Percentiles rank a stretch among this genome's conserved stretches.
Conservation (phyloP, 2,888 invertebrate species). For the Erynnis tages region DNA sequence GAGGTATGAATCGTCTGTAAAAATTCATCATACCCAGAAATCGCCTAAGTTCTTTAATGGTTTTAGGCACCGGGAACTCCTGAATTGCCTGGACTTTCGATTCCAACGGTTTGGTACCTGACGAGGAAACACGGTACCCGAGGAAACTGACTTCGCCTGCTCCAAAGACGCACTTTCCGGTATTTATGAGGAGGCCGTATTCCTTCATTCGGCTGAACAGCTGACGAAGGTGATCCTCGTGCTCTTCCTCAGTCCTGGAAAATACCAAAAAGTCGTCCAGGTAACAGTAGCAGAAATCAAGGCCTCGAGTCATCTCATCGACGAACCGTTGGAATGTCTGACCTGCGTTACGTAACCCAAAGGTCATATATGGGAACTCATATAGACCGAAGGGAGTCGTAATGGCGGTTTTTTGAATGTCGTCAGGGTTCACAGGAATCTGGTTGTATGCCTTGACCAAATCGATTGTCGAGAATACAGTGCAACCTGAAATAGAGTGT, state of each 20-base stretch:
- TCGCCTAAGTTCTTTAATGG: conserved; percentile 15
- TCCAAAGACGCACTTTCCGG: not conserved
- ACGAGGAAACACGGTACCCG: not conserved
- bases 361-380: not conserved
- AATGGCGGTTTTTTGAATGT: conserved; percentile 45
- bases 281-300: not conserved
- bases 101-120: not conserved
- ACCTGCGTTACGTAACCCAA: not conserved
- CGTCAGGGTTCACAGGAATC: conserved; percentile 27
- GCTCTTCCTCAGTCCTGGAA: not conserved
- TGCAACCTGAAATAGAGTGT: conserved; percentile 16
- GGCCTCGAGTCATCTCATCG: not conserved
- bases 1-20: conserved; percentile 30
- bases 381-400: conserved; percentile 30
- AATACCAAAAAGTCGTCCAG: not conserved
- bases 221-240: not conserved
- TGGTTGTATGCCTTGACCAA: not conserved
- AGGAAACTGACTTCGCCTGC: not conserved
- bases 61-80: conserved; percentile 4
- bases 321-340: not conserved
- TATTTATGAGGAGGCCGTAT: not conserved
- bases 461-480: conserved; percentile 21
- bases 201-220: not conserved
- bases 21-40: conserved; percentile 30
- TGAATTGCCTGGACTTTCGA: not conserved